Base-by-base conservation (phyloP, 2,113 vertebrate species). In the Salvelinus sp. region DNA sequence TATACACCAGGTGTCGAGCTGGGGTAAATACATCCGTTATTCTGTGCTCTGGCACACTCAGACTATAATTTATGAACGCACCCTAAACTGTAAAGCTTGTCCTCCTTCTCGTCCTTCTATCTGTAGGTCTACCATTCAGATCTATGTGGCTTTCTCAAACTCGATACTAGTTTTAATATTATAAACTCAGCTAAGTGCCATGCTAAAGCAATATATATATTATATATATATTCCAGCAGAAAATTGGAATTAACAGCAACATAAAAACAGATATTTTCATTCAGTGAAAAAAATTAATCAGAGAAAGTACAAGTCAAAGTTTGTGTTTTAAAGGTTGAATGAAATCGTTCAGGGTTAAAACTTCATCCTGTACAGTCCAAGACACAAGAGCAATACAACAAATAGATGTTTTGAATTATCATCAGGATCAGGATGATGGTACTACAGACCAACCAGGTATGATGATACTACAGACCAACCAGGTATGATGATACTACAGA, bases 241-340 rank as follows among this genome's bases (percentile, higher is more conserved):
- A 83, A 83, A 88, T 80, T 83, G 70, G 79, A 93, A 91, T 88
- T 76, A 93, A 81, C 92, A 91, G 92, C 91, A 93, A 92, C 88
- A 85, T 82, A 67, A 67, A 33, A 66, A 88, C 77, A 70, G 70
- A 85, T 82, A 88, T 86, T 82, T 82, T 92, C 88, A 92, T 83
- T 90, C 81, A 78, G 85, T 91, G 88, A 88, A 83, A 10, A 91
- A 90, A 79, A 44, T 9, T 10, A 83, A 82, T 76, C 82, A 63
- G 23, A 85, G 75, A 82, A 66, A 74, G 1, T 73, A 72, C 80
- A 64, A 73, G 2, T 73, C 85, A 81, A 87, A 86, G 83, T 90
- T 90, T 90, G 87, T 88, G 83, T 89, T 92, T 83, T 30, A 87
- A 86, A 88, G 86, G 89, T 87, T 48, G 85, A 44, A 9, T 44